phyloP scores from a whole-genome alignment of 1,140 invertebrate species.

The Magallana gigas region DNA sequence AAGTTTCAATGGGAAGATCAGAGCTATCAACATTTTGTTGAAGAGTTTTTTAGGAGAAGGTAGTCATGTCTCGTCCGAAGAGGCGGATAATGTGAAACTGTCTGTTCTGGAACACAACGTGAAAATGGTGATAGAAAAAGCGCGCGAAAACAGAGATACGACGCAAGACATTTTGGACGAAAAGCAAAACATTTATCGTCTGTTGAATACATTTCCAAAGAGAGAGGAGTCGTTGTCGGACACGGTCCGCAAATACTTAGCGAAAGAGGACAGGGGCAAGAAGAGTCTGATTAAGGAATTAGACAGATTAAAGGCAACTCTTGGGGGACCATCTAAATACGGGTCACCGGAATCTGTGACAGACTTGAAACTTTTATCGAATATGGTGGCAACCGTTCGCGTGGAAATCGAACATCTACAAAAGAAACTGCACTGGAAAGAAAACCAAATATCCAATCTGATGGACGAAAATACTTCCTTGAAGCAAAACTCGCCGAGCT shows the following conservation, averaged over 20 bases:
- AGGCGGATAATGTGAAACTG: constrained; percentile 41
- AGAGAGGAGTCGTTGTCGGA: constrained; percentile 44
- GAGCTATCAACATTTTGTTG: constrained; percentile 28
- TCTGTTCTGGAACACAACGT: constrained; percentile 46
- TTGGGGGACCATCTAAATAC: constrained; percentile 2
- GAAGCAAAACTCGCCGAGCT: not conserved
- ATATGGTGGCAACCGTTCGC: constrained; percentile 52
- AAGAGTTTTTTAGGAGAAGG: constrained; percentile 26
- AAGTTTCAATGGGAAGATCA: constrained; percentile 50
- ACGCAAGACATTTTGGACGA: constrained; percentile 32
- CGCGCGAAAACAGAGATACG: constrained; percentile 15
- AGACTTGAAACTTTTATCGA: constrained; percentile 45
- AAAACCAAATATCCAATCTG: constrained; percentile 51
- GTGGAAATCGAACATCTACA: constrained; percentile 56
- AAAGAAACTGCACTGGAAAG: constrained; percentile 57
- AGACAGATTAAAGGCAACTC: constrained; percentile 42
- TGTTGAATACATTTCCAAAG: constrained; percentile 45
- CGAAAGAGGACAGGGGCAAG: constrained; percentile 51
- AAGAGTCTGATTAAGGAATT: constrained; percentile 39
- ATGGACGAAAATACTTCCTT: constrained; percentile 46
- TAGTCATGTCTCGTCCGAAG: not conserved
- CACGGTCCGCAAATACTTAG: constrained; percentile 45
- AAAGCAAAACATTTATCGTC: constrained; percentile 9
- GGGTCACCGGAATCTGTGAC: not conserved
- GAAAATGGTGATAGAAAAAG: constrained; percentile 18